Evolutionary conservation across 1,140 invertebrate species (phyloP).

Genomic region (Drosophila sp.): DNA sequence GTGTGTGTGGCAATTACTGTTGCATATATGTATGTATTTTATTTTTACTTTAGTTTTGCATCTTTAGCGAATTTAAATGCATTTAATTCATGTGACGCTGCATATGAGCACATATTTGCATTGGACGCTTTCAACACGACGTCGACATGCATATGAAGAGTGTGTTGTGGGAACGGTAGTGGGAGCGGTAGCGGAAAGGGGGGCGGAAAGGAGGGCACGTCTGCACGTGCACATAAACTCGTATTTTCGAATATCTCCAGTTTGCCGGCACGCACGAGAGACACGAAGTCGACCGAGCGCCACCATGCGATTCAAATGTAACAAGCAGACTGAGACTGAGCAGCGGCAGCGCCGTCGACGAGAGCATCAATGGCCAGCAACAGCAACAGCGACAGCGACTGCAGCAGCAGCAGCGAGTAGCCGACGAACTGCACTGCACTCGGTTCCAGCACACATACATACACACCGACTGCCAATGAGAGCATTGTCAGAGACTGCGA

Average conservation of each 20-base stretch:
- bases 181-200: neutral
- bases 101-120: constrained; percentile 54
- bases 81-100: constrained; percentile 71
- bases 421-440: constrained; percentile 28
- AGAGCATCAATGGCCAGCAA: constrained; percentile 6
- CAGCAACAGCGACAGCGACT: constrained; percentile 2
- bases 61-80: constrained; percentile 66
- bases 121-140: constrained; percentile 51
- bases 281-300: constrained; percentile 62
- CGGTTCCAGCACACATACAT: constrained; percentile 10
- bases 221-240: constrained; percentile 51
- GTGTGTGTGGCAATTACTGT: constrained; percentile 33
- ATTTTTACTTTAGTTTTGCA: constrained; percentile 62
- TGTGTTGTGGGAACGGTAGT: neutral
- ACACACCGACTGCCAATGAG: constrained; percentile 45
- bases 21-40: constrained; percentile 28
- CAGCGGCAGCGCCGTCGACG: constrained; percentile 36
- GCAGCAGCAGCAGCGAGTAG: constrained; percentile 53
- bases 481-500: constrained; percentile 1
- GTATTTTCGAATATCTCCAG: constrained; percentile 42
- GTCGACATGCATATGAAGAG: neutral
- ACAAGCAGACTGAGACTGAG: constrained; percentile 62
- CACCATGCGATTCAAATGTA: constrained; percentile 70
- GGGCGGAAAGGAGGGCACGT: neutral
- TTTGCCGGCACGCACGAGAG: constrained; percentile 61